Conservation (phyloP, 2,888 invertebrate species). For the Proisotoma minuta region DNA sequence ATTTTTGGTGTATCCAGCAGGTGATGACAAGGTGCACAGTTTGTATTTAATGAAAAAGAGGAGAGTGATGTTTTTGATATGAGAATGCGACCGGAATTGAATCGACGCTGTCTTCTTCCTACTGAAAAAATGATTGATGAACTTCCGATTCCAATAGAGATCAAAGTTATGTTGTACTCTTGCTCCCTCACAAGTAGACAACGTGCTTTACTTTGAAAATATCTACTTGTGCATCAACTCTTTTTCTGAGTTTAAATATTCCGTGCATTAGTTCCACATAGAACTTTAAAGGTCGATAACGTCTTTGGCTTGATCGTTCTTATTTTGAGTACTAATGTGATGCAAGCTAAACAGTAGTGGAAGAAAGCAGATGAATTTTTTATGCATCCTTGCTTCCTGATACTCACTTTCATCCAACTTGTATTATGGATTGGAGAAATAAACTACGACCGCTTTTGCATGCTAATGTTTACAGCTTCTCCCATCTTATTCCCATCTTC, state of each 20-base stretch:
- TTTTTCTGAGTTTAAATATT: no score
- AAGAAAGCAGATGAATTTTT: slow-evolving; percentile 25
- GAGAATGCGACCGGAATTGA: slow-evolving; percentile 6
- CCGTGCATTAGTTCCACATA: background rate
- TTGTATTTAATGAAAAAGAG: background rate
- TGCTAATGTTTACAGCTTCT: slow-evolving; percentile 4
- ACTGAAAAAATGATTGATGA: slow-evolving; percentile 46
- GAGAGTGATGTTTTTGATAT: background rate
- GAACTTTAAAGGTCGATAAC: background rate
- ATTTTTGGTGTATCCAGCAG: background rate
- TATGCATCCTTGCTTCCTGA: slow-evolving; percentile 26
- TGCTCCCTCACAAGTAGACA: no score
- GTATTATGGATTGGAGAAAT: slow-evolving; percentile 20
- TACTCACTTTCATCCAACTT: slow-evolving; percentile 14
- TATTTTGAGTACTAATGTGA: slow-evolving; percentile 2
- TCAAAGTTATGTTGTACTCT: slow-evolving; percentile 44
- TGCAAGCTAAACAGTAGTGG: slow-evolving; percentile 3
- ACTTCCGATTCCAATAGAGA: slow-evolving; percentile 48
- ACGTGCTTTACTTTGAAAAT: background rate
- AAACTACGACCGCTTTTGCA: slow-evolving; percentile 17
- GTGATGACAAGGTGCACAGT: background rate
- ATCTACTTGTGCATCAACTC: no score
- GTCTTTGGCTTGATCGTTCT: background rate
- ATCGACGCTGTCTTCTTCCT: slow-evolving; percentile 33
- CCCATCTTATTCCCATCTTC: background rate